phyloP scores from a whole-genome alignment of 2,113 vertebrate species.

The Orcinus orca region DNA sequence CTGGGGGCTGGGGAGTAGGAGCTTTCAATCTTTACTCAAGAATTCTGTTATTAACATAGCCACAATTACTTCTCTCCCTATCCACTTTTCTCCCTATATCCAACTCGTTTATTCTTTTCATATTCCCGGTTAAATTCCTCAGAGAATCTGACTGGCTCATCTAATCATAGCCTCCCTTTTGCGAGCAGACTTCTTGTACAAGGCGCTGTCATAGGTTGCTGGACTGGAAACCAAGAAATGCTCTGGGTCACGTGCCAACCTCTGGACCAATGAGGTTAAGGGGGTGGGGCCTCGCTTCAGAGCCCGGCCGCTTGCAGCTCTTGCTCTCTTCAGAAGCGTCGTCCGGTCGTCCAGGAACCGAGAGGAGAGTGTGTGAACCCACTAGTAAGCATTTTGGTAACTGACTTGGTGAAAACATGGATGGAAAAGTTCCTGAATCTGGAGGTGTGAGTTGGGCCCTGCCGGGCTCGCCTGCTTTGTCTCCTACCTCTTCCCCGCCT shows the following conservation, averaged over 20 bases:
- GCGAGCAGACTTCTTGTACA: background rate
- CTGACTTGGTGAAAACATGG: background rate
- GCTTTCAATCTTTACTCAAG: background rate
- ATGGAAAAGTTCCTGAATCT: background rate
- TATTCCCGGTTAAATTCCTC: background rate
- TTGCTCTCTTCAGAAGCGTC: rapidly evolving
- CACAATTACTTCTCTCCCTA: background rate
- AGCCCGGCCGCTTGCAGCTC: rapidly evolving
- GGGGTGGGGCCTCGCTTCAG: background rate
- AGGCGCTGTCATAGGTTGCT: rapidly evolving
- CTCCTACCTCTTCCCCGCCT: too few species aligned
- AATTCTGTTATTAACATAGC: background rate
- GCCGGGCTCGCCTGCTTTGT: background rate
- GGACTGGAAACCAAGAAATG: background rate
- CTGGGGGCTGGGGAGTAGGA: background rate
- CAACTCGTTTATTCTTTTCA: background rate
- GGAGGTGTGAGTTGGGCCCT: background rate
- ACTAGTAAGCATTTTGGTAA: background rate
- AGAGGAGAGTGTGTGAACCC: background rate
- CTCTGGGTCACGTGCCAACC: background rate
- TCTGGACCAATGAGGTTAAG: background rate
- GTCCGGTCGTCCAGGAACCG: rapidly evolving
- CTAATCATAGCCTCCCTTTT: background rate
- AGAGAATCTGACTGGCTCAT: background rate
- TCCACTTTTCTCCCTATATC: background rate